Conservation (phyloP, 2,113 vertebrate species). For the Camelus dromedarius region DNA sequence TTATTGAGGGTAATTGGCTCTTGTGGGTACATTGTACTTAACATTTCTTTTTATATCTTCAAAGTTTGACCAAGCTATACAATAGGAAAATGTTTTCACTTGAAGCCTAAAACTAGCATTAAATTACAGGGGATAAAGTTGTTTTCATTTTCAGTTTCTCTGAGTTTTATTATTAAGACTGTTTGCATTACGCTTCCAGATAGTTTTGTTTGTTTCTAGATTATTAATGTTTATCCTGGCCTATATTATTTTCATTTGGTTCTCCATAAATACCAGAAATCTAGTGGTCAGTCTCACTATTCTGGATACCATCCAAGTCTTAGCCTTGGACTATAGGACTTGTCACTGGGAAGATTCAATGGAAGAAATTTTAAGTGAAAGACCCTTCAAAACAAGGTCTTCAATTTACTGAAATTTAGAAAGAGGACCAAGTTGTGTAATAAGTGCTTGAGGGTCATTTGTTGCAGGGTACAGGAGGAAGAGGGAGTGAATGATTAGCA, state of each 20-base stretch:
- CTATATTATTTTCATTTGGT: not conserved
- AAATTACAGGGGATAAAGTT: not conserved
- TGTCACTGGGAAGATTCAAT: not conserved
- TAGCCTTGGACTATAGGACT: not conserved
- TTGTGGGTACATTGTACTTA: not conserved
- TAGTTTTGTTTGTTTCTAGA: not conserved
- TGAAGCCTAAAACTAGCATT: not conserved
- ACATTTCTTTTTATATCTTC: slow-evolving; percentile 52
- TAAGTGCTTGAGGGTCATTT: not conserved
- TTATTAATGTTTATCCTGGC: not conserved
- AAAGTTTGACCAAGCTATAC: slow-evolving; percentile 42
- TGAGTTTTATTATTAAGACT: slow-evolving; percentile 13
- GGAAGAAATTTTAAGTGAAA: not conserved
- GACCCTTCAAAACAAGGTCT: not conserved
- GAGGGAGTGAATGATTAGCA: not conserved
- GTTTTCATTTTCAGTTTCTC: slow-evolving; percentile 22
- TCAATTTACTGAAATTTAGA: slow-evolving; percentile 12
- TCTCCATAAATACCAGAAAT: not conserved
- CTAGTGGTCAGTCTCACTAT: not conserved
- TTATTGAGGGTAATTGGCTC: slow-evolving; percentile 13
- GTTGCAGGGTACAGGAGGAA: not conserved
- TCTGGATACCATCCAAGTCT: not conserved
- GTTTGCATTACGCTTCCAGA: not conserved
- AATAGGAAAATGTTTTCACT: slow-evolving; percentile 29
- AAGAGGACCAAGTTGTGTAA: not conserved